These are phyloP conservation scores for Ecliptopera silaceata DNA, from an alignment of 2,888 invertebrate genomes.

Conservation along the genomic window DNA sequence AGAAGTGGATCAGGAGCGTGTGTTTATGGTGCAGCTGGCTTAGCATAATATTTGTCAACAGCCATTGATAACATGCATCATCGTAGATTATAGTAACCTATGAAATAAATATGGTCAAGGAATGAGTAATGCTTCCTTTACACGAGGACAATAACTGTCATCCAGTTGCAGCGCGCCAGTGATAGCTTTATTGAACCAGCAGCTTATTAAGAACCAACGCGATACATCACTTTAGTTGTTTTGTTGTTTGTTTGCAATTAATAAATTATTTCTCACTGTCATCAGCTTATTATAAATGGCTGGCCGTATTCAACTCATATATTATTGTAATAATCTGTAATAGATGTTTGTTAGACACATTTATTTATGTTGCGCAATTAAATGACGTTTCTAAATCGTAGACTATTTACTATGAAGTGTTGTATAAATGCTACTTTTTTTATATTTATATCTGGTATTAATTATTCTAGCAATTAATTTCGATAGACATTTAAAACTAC, in stretches of 20 bases:
- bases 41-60: too few species aligned
- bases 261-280: not conserved
- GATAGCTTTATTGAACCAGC: conserved; percentile 17
- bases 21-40: too few species aligned
- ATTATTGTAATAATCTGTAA: too few species aligned
- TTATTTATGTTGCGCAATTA: not conserved
- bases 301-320: not conserved
- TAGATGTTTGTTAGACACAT: not conserved
- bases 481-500: too few species aligned
- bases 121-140: conserved; percentile 11
- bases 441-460: too few species aligned
- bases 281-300: not conserved
- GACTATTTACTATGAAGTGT: too few species aligned
- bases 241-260: conserved; percentile 16
- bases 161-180: conserved; percentile 10
- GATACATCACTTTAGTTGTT: conserved; percentile 9
- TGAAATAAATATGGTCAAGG: conserved; percentile 4
- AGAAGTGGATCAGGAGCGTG: too few species aligned
- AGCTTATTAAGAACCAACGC: conserved; percentile 7
- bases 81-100: too few species aligned
- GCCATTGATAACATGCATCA: conserved; percentile 1
- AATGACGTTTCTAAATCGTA: too few species aligned
- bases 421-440: too few species aligned
- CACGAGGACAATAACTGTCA: conserved; percentile 22
- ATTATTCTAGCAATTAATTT: too few species aligned